Evolutionary conservation across 2,113 vertebrate species (phyloP), one percentile per base, ranked within the genome.

Genomic region (Puma concolor): DNA sequence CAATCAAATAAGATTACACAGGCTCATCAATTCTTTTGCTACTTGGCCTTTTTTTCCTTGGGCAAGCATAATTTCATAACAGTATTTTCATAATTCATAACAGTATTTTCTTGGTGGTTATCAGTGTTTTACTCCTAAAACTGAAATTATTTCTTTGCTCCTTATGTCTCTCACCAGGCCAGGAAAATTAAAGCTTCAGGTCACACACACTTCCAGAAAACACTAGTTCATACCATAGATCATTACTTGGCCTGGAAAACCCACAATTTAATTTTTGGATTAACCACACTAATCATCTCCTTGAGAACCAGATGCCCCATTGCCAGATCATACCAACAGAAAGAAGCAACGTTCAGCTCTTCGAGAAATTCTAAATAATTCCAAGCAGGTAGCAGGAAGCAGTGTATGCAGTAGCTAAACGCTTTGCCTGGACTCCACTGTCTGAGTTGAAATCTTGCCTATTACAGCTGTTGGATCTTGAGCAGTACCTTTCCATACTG

Each of bases 251-350:
- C 38, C 67, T n/a, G 71, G 38, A 96, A 95, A 88, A 17, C 19
- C 64, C 92, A 86, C 84, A 96, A 36, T 90, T 96, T 77, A 89
- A 96, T 90, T 98, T 93, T 48, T 88, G 83, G 31, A 83, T 96
- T 89, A 94, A 36, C 54, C 36, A 69, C 63, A 52, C 50, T 96
- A 63, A 84, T 86, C n/a, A 93, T 88, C 83, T 95, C 83, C 67
- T 96, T 64, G 41, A 86, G 67, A 89, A 71, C 67, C 69, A 94
- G 77, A 50, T 96, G 50, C 38, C 79, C 48, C 54, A 8, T 50
- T 88, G 82, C 82, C 72, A 94, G 93, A 94, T 71, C 92, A 14
- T 50, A 91, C 41, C 69, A 91, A 87, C 23, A 79, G 36, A 50
- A 60, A 95, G 77, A 19, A 66, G n/a, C 9, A 76, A 44, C n/a